Evolutionary conservation across 1,140 invertebrate species (phyloP).

Genomic region (Eriocheir sinensis): DNA sequence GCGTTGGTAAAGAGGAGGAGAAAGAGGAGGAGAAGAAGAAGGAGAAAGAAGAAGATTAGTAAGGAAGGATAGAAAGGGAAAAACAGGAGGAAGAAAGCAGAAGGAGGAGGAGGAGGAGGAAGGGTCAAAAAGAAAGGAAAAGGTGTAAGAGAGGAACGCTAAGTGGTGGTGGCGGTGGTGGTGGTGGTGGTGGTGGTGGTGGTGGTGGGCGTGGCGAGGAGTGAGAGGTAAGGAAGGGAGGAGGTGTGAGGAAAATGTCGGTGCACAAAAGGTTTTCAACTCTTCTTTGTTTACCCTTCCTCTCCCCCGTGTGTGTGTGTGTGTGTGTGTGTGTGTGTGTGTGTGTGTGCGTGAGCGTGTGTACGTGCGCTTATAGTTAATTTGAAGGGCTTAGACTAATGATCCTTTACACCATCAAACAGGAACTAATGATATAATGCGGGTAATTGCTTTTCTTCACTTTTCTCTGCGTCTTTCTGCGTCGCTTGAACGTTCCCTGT

Average conservation of each 20-base stretch:
- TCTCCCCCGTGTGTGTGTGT: not conserved
- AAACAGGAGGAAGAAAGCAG: not conserved
- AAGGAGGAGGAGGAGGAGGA: not conserved
- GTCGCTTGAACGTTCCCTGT: no score
- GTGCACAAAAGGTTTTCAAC: constrained; percentile 4
- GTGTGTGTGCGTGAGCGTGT: constrained; percentile 17
- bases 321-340: constrained; percentile 5
- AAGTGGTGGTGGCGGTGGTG: not conserved
- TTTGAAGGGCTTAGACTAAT: not conserved
- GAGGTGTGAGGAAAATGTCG: not conserved
- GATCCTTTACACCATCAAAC: not conserved
- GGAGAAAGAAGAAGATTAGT: not conserved
- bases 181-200: not conserved
- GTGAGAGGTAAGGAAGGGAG: not conserved
- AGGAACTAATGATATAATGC: not conserved
- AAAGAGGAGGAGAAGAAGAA: no score
- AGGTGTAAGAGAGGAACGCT: no score
- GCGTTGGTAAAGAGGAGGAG: not conserved
- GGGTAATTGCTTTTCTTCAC: not conserved
- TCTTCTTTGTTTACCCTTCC: not conserved
- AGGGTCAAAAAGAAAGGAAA: no score
- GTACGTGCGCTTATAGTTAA: not conserved
- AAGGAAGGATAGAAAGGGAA: not conserved
- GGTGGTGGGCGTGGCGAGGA: not conserved
- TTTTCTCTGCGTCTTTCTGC: not conserved